Percentiles rank a stretch among this genome's conserved stretches.
Evolutionary conservation across 2,797 vertebrate genomes (phyloP).

Genomic region (Emydoidea blandingii): DNA sequence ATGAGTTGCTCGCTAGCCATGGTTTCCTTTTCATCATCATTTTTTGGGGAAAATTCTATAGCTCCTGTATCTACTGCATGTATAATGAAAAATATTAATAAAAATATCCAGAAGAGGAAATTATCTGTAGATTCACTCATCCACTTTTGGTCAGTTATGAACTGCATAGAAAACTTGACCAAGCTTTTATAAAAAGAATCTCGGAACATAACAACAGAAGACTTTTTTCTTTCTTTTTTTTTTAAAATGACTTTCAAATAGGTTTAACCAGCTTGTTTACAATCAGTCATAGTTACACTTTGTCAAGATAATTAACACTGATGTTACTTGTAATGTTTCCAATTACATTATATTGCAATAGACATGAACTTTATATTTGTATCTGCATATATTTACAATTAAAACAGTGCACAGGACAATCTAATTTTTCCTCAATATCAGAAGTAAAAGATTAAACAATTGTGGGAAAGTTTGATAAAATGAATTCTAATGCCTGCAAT

Average conservation of each 20-base stretch:
- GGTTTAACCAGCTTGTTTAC: slow-evolving; percentile 35
- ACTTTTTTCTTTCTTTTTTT: background rate
- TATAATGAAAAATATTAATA: background rate
- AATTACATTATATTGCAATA: slow-evolving; percentile 20
- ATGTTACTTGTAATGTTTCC: slow-evolving; percentile 37
- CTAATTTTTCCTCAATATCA: slow-evolving; percentile 11
- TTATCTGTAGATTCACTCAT: background rate
- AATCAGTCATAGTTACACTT: slow-evolving; percentile 5
- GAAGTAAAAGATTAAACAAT: background rate
- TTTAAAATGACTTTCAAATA: background rate
- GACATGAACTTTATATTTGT: slow-evolving; percentile 9
- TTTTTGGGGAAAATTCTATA: background rate
- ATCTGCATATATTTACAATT: slow-evolving; percentile 23
- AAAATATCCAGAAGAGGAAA: background rate
- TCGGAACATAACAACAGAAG: background rate
- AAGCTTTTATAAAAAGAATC: slow-evolving; percentile 19
- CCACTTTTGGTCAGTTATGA: background rate
- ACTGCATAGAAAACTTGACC: background rate
- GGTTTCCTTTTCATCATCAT: background rate
- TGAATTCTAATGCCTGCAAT: slow-evolving; percentile 75
- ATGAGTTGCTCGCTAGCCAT: background rate
- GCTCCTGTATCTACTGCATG: background rate
- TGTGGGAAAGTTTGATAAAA: slow-evolving; percentile 66
- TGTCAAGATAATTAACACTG: slow-evolving; percentile 22
- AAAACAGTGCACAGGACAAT: slow-evolving; percentile 11